Evolutionary conservation across 1,140 invertebrate genomes (phyloP).

Genomic region (Ooceraea biroi): DNA sequence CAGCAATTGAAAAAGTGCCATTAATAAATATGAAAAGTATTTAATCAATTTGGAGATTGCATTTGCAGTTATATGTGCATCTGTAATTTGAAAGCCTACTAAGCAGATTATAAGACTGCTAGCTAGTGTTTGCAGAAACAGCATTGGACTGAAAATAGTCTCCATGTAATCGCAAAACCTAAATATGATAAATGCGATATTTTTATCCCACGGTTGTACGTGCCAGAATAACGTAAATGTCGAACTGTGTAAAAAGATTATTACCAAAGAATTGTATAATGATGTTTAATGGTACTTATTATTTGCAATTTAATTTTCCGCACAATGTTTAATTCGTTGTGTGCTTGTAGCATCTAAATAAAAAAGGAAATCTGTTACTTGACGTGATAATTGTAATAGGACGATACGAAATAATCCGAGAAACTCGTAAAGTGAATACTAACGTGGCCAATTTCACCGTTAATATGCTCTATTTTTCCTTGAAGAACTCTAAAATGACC

Average conservation of each 20-base stretch:
- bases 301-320: constrained; percentile 60
- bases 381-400: background rate
- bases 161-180: constrained; percentile 77
- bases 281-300: constrained; percentile 68
- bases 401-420: background rate
- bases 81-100: constrained; percentile 74
- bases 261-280: constrained; percentile 73
- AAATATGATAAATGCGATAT: constrained; percentile 27
- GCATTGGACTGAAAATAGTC: constrained; percentile 72
- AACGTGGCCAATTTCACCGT: constrained; percentile 32
- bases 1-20: constrained; percentile 78
- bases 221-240: background rate
- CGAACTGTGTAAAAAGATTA: constrained; percentile 3
- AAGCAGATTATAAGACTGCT: constrained; percentile 78
- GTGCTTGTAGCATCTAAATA: constrained; percentile 13
- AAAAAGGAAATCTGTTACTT: background rate
- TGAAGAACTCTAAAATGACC: constrained; percentile 74
- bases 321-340: constrained; percentile 8
- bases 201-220: background rate
- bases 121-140: constrained; percentile 75
- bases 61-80: constrained; percentile 60
- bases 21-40: constrained; percentile 74
- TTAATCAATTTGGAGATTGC: constrained; percentile 65
- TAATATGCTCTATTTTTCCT: constrained; percentile 66
- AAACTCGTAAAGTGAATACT: background rate